These are phyloP conservation scores for Sphenodon punctatus DNA, from an alignment of 2,797 vertebrate genomes.

Conservation along the genomic window DNA sequence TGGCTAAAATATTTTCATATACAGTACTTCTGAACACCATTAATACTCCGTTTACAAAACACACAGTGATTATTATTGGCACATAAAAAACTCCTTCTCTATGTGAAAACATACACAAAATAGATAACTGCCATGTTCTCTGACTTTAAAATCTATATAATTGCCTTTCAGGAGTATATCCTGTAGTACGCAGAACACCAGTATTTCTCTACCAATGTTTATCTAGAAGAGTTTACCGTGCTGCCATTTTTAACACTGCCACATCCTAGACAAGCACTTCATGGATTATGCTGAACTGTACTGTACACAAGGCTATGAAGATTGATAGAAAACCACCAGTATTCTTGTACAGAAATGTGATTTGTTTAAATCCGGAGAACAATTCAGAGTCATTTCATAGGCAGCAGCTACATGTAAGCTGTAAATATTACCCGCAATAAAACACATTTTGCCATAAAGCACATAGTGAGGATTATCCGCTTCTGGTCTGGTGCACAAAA, in stretches of 20 bases:
- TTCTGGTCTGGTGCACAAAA: constrained; percentile 67
- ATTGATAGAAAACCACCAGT: constrained; percentile 79
- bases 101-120: constrained; percentile 71
- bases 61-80: constrained; percentile 72
- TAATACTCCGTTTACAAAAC: constrained; percentile 72
- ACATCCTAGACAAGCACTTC: constrained; percentile 69
- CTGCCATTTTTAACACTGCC: constrained; percentile 67
- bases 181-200: constrained; percentile 73
- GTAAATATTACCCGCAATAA: constrained; percentile 73
- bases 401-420: constrained; percentile 75
- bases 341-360: constrained; percentile 63
- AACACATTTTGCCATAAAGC: constrained; percentile 69
- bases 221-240: constrained; percentile 60
- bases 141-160: constrained; percentile 69
- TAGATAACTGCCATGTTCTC: constrained; percentile 54
- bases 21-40: constrained; percentile 68
- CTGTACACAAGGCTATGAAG: constrained; percentile 85
- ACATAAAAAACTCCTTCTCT: constrained; percentile 69
- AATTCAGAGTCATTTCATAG: constrained; percentile 60
- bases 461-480: constrained; percentile 68
- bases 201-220: constrained; percentile 64
- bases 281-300: constrained; percentile 74
- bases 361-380: constrained; percentile 63
- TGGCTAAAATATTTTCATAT: constrained; percentile 68
- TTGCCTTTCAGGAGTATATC: constrained; percentile 77